Conservation (phyloP, 2,797 vertebrate species). For the Heterohyrax brucei region DNA sequence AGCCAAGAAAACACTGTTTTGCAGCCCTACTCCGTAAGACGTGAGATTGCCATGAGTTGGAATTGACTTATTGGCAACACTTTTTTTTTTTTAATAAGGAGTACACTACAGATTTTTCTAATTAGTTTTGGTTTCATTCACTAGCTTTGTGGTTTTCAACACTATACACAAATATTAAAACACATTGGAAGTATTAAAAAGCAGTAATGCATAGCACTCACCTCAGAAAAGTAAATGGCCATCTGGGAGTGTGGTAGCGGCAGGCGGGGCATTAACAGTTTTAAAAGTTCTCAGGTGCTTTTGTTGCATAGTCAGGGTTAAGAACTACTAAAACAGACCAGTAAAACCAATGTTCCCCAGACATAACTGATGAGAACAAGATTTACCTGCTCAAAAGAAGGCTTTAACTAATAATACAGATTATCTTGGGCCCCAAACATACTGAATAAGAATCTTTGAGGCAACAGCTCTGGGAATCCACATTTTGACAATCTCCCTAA, state of each 20-base stretch:
- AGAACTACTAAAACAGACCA: not conserved
- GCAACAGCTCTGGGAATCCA: not conserved
- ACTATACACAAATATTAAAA: too few relatives aligned
- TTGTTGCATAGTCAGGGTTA: not conserved
- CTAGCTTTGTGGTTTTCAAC: not conserved
- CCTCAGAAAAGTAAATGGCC: not conserved
- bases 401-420: not conserved
- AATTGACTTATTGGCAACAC: too few relatives aligned
- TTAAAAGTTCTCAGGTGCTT: not conserved
- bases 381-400: not conserved
- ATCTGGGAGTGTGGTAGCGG: not conserved
- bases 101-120: not conserved
- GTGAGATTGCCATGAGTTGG: too few relatives aligned
- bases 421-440: not conserved
- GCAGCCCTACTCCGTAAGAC: too few relatives aligned
- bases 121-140: conserved; percentile 19
- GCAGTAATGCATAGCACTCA: not conserved
- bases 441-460: not conserved
- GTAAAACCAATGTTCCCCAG: not conserved
- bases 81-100: not conserved
- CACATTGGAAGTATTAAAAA: not conserved
- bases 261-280: not conserved
- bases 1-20: too few relatives aligned
- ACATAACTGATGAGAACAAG: not conserved
- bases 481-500: not conserved